phyloP scores from a whole-genome alignment of 2,797 vertebrate species.

The Fratercula arctica region DNA sequence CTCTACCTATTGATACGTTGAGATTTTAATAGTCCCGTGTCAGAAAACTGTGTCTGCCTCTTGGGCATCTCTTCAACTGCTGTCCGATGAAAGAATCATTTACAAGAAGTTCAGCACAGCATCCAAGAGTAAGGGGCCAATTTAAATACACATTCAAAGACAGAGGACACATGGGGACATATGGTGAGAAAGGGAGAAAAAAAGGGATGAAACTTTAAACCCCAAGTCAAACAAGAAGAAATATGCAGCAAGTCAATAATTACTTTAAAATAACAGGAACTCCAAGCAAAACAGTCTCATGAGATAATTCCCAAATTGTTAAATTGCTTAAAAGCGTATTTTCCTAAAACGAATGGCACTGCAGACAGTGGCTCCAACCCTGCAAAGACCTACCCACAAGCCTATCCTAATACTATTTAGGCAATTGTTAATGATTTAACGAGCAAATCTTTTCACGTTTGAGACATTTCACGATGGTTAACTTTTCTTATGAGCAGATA shows the following conservation, averaged over 20 bases:
- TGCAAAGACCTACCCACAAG: background rate
- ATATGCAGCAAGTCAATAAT: background rate
- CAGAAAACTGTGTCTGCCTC: background rate
- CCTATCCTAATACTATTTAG: background rate
- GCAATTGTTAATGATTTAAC: background rate
- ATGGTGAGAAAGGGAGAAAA: accelerated
- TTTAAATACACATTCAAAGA: background rate
- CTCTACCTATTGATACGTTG: background rate
- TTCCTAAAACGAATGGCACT: background rate
- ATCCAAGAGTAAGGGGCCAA: background rate
- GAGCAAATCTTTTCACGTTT: background rate
- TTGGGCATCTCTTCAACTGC: background rate
- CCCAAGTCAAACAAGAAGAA: background rate
- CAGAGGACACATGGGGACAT: background rate
- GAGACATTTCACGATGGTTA: background rate
- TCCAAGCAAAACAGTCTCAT: background rate
- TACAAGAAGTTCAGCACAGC: background rate
- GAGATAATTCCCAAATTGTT: background rate
- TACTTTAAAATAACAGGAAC: background rate
- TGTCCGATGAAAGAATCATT: background rate
- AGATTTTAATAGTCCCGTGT: background rate
- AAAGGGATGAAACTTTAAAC: background rate
- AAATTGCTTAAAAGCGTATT: background rate
- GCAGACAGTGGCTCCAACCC: background rate
- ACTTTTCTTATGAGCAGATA: background rate